Percentiles rank a stretch among this genome's conserved stretches.
Conservation (phyloP, 2,888 invertebrate genomes). For the Psococerastis gibbosa region DNA sequence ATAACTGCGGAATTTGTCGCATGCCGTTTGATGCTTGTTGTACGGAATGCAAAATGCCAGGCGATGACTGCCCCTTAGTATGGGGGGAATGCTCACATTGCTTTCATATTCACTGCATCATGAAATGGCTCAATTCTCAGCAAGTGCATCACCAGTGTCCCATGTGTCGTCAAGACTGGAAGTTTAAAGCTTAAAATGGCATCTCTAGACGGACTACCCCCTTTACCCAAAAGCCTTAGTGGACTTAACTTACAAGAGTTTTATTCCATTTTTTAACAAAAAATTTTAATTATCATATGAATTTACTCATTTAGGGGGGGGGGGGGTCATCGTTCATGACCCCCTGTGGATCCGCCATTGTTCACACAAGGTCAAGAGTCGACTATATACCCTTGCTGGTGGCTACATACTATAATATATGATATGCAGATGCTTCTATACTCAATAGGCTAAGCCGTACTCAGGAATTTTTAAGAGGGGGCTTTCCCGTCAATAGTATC, state of each 20-base stretch:
- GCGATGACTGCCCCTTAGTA: constrained; percentile 94
- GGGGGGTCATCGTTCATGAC: too few species aligned
- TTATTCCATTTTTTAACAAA: too few species aligned
- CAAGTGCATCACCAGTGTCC: constrained; percentile 73
- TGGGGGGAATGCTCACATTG: constrained; percentile 99
- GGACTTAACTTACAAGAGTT: constrained; percentile 40
- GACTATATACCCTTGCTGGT: too few species aligned
- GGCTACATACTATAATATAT: too few species aligned
- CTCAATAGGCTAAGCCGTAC: too few species aligned
- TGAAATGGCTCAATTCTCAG: constrained; percentile 95
- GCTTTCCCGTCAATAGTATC: too few species aligned
- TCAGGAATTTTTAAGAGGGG: too few species aligned
- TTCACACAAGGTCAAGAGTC: too few species aligned
- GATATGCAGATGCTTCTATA: too few species aligned
- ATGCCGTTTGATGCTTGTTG: constrained; percentile 98
- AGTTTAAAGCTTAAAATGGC: constrained; percentile 71
- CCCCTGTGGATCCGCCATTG: too few species aligned
- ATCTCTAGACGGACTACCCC: constrained; percentile 61
- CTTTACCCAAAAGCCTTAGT: constrained; percentile 72
- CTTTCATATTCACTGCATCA: constrained; percentile 99
- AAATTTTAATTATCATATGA: too few species aligned
- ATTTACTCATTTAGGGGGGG: too few species aligned
- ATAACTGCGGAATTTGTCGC: constrained; percentile 96
- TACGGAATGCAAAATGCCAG: constrained; percentile 91
- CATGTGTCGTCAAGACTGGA: constrained; percentile 99